A percentile compares a stretch with the other conserved stretches of the same genome.
Conservation (phyloP, 92 coral and sea anemone species). For the Epizoanthus fatuus region DNA sequence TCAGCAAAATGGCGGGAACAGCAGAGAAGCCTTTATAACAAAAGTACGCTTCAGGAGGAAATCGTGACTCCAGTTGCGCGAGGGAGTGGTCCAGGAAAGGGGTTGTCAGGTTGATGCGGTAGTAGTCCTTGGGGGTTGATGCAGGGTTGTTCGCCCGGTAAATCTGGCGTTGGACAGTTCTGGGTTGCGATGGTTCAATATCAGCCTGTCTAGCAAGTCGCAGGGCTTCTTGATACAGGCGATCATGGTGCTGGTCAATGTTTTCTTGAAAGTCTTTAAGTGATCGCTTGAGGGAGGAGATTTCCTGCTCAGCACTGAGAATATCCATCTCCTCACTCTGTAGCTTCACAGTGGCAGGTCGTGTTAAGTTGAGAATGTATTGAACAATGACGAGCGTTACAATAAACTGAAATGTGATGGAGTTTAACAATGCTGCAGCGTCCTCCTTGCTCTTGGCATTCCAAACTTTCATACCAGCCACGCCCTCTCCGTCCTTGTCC, state of each 20-base stretch:
- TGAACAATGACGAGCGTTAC: no score
- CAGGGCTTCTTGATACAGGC: conserved; percentile 60
- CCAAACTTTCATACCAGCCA: no score
- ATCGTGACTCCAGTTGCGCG: conserved; percentile 63
- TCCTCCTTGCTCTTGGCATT: no score
- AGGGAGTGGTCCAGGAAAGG: conserved; percentile 66
- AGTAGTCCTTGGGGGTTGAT: conserved; percentile 57
- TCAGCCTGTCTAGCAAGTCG: conserved; percentile 63
- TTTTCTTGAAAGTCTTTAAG: conserved; percentile 14
- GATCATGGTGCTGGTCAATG: conserved; percentile 57
- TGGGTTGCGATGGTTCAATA: conserved; percentile 51
- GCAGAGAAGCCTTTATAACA: conserved; percentile 67
- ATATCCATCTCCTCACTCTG: conserved; percentile 66
- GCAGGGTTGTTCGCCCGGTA: conserved; percentile 63
- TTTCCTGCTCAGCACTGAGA: conserved; percentile 28
- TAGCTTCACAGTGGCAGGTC: neutral
- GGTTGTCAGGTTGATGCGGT: conserved; percentile 58
- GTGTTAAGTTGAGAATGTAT: no score
- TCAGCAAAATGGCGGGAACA: conserved; percentile 57
- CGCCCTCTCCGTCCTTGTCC: conserved; percentile 2
- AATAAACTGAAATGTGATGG: no score
- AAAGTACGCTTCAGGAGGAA: conserved; percentile 64
- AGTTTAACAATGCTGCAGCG: no score
- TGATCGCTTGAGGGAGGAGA: conserved; percentile 21
- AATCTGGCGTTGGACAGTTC: conserved; percentile 58